These are phyloP conservation scores for Oxyruncus cristatus DNA, from an alignment of 2,113 vertebrate species.

Conservation along the genomic window DNA sequence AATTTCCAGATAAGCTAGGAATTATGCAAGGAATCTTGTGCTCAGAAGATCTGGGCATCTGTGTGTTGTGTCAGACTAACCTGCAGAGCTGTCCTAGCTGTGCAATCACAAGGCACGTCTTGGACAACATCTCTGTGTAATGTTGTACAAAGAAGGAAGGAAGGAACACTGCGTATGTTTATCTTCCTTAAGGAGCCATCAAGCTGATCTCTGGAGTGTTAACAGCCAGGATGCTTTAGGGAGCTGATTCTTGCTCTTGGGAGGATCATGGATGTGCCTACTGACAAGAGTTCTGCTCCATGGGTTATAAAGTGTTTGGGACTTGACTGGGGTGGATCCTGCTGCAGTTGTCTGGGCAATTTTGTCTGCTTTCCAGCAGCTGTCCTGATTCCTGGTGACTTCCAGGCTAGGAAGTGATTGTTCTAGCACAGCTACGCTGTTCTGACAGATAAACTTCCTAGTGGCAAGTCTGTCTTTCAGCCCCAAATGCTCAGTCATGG, in stretches of 20 bases:
- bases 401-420: background rate
- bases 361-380: background rate
- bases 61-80: background rate
- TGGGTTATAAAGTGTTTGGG: background rate
- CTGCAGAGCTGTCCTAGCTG: background rate
- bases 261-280: background rate
- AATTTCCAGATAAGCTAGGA: background rate
- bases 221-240: background rate
- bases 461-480: background rate
- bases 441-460: background rate
- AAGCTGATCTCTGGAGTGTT: background rate
- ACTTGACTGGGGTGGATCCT: background rate
- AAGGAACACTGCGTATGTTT: background rate
- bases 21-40: slow-evolving; percentile 24
- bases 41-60: background rate
- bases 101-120: background rate
- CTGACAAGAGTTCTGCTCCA: background rate
- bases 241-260: background rate
- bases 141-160: background rate
- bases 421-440: background rate
- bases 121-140: background rate
- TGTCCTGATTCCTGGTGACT: background rate
- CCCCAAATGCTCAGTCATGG: background rate
- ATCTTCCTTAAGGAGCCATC: background rate
- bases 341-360: background rate